Conservation (phyloP, 2,888 invertebrate species). For the Neria commutata region DNA sequence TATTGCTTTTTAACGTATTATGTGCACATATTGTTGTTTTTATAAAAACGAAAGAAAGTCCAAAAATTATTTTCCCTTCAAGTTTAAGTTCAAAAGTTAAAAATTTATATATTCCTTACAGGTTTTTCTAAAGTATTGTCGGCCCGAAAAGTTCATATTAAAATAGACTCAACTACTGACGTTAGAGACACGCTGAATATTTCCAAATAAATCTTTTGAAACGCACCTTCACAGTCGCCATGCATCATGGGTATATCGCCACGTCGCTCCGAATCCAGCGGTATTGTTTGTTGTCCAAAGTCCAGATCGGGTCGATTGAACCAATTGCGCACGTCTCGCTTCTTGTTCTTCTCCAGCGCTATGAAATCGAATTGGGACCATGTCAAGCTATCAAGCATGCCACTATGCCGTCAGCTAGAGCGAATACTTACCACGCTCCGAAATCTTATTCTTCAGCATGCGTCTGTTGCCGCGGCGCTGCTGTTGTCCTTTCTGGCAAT, state of each 20-base stretch:
- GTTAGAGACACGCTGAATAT: too few relatives aligned
- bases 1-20: too few relatives aligned
- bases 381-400: too few relatives aligned
- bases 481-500: slow-evolving; percentile 58
- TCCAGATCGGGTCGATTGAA: slow-evolving; percentile 46
- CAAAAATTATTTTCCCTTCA: too few relatives aligned
- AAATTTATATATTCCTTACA: too few relatives aligned
- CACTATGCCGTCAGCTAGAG: not conserved
- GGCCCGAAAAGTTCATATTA: too few relatives aligned
- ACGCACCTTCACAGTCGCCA: slow-evolving; percentile 66
- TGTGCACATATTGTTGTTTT: too few relatives aligned
- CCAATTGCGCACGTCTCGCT: slow-evolving; percentile 61
- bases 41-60: too few relatives aligned
- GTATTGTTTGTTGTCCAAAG: slow-evolving; percentile 51
- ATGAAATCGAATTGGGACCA: slow-evolving; percentile 35
- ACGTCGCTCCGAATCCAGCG: slow-evolving; percentile 56
- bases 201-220: slow-evolving; percentile 3
- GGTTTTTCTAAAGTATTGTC: too few relatives aligned
- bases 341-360: slow-evolving; percentile 62
- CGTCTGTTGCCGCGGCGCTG: slow-evolving; percentile 56
- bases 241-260: slow-evolving; percentile 73
- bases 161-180: too few relatives aligned
- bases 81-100: too few relatives aligned
- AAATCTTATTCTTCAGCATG: slow-evolving; percentile 57
- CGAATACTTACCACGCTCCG: slow-evolving; percentile 53